Evolutionary conservation across 2,797 vertebrate genomes (phyloP), one percentile per base, ranked within the genome.

Genomic region (Gallirallus australis): DNA sequence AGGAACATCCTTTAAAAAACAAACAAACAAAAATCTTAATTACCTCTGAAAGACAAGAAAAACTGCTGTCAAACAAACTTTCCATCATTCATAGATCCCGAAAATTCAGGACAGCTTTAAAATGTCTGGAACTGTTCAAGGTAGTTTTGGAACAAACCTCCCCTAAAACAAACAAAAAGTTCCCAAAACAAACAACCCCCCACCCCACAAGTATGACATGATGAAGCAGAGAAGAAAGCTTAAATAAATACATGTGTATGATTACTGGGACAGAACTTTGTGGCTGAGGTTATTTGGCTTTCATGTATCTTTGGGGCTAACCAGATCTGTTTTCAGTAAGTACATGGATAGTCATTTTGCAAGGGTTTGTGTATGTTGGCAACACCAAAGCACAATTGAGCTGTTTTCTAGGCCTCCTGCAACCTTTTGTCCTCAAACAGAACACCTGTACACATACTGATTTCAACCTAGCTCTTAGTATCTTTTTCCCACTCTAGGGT

Each of bases 391-490:
- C 60, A 45, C 25, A 66, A 2, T n/a, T 79, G n/a, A 21, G 3
- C 5, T 52, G 3, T 64, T 96, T 84, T 53, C n/a, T 31, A 25
- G 42, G 14, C 7, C 23, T 89, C 18, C 40, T 82, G 35, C 13
- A 73, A 52, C 11, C 5, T 5, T 56, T 79, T 84, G 4, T 53
- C 52, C 24, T 78, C 50, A 54, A 54, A 52, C 2, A 50, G 61
- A 66, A 53, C 5, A 23, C 35, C 63, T 40, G 9, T 40, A 60
- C 7, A 24, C 17, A 42, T 69, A 39, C 8, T 59, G 4, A 63
- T 90, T 80, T 72, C 82, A 79, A 77, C 39, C 15, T 85, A 69
- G 63, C 25, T 82, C 86, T 33, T 19, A 68, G 6, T 31, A 56
- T 35, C 13, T 39, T 66, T 82, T 79, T 48, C 23, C 48, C 25